Evolutionary conservation across 1,140 invertebrate genomes (phyloP), one percentile per base, ranked within the genome.

Genomic region (Drosophila ambigua): DNA sequence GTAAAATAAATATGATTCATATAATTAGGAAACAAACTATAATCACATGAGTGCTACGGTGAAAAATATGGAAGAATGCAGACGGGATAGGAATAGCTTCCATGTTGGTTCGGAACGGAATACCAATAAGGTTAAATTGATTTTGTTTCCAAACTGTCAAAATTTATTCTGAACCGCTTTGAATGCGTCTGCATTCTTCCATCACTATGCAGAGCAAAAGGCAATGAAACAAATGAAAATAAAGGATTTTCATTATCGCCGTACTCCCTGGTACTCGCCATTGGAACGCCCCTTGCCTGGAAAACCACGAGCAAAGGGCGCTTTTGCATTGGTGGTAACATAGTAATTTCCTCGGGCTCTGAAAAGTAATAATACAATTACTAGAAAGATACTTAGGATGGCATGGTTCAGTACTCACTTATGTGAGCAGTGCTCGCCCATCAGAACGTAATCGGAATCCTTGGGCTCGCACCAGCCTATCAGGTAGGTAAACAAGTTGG

Each of bases 301-400:
- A 89, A 95, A 96, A n/a, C 96, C 96, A 92, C 95, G 94, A 26
- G 96, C 96, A 93, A 96, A 97, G 6, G 96, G 96, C 79, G 95
- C 95, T 84, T 95, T 94, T n/a, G 95, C 95, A 93, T 97, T 97
- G 76, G 96, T 97, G 72, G 95, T 95, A n/a, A 97, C 94, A 92
- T 97, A 97, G 80, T 95, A 97, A 52, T 96, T 94, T 49, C 96
- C 96, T 84, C 96, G 93, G 41, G 96, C 95, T 84, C 96, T 97
- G 92, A 52, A 5, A 43, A 35, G 5, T 0, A 31, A 6, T 26
- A 16, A 6, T 20, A 16, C n/a, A 43, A 15, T 4, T 4, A 6
- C 31, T 20, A n/a, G 6, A 4, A 7, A 4, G 5, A 2, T 1
- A 52, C 15, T 11, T 8, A 7, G 0, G n/a, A 43, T 11, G 1